Base-by-base conservation (phyloP, 2,113 vertebrate genomes). In the Bungarus multicinctus region DNA sequence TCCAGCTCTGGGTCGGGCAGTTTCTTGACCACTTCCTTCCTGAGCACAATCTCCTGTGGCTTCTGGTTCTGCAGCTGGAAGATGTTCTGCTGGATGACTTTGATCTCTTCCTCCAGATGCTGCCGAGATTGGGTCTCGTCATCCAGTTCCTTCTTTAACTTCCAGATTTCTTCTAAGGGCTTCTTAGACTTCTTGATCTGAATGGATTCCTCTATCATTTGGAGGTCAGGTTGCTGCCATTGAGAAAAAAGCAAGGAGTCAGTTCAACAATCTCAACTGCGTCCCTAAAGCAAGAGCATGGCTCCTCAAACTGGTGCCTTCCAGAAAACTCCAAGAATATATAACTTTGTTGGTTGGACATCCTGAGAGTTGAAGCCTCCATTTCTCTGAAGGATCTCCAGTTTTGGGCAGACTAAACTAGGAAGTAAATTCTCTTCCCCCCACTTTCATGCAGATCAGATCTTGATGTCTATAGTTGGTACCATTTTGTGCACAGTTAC, bases 1-100 rank as follows among this genome's bases (percentile, higher is more conserved):
- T 99, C 98, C 88, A 99, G 97, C 58, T 97, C 98, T 0, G 99
- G 99, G 90, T 99, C 99, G 0, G 99, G 98, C 58, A 99, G 98
- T 95, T 98, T 98, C 95, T 99, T 99, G 93, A 99, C 97, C 85
- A 99, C 96, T 92, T 99, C 99, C 55, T 98, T 99, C 96, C 98
- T 99, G 88, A 99, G 96, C 34, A 99, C 94, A 0, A 98, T 98
- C 93, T 99, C 99, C 93, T 98, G 98, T 0, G 99, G 99, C 95
- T 98, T 98, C 94, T 98, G 98, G 90, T 98, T 98, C 95, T 98
- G 98, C 92, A 99, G 97, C 39, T 97, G 90, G 93, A 98, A 97
- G 39, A 99, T 99, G 92, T 99, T 98, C 25, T 97, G 98, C 95
- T 98, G 99, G 89, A 99, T 98, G 45, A 95, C 97, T 95, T 97